These are phyloP conservation scores for Dicrostonyx torquatus DNA, from an alignment of 2,797 vertebrate genomes.

Conservation along the genomic window DNA sequence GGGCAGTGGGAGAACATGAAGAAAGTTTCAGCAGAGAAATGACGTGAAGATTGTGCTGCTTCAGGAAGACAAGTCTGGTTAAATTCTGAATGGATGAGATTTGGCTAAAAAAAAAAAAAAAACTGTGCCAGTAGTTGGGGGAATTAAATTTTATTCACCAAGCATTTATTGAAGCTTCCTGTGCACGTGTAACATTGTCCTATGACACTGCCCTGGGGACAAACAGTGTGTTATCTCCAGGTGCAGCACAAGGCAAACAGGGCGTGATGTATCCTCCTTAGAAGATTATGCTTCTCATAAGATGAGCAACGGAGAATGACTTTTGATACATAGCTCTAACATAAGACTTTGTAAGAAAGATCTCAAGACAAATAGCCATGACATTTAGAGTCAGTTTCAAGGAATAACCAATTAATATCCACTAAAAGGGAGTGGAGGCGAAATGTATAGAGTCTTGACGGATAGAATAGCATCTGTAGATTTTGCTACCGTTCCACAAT, in stretches of 20 bases:
- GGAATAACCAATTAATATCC: not conserved
- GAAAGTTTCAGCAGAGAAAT: constrained; percentile 3
- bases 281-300: not conserved
- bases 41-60: not conserved
- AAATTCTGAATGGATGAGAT: constrained; percentile 22
- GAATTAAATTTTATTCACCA: constrained; percentile 33
- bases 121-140: not conserved
- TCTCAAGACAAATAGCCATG: constrained; percentile 38
- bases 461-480: not conserved
- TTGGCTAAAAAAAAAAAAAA: not conserved
- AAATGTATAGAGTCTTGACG: not conserved
- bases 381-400: not conserved
- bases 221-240: not conserved
- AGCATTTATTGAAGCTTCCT: not conserved
- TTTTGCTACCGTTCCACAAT: not conserved
- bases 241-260: not conserved
- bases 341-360: not conserved
- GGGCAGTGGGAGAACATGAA: not conserved
- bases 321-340: not conserved
- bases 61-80: constrained; percentile 49
- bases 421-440: not conserved
- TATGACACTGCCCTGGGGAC: not conserved
- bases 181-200: not conserved
- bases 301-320: not conserved
- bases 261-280: not conserved